Percentiles rank a stretch among this genome's conserved stretches.
Evolutionary conservation across 2,888 invertebrate genomes (phyloP).

Genomic region (Sabatieria punctata): DNA sequence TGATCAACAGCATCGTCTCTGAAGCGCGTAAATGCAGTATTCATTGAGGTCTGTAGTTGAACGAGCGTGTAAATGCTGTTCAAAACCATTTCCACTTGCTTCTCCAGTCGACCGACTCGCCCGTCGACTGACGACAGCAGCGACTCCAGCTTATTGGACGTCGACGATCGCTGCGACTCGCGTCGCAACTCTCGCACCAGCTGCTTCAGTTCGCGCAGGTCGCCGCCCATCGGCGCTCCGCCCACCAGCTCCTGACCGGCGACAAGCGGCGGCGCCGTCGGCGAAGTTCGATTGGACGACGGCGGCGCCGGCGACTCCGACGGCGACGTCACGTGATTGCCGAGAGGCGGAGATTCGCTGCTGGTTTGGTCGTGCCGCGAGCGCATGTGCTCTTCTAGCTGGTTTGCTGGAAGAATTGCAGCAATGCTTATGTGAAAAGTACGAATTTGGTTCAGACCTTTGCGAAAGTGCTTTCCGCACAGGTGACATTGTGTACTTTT

Average conservation of each 20-base stretch:
- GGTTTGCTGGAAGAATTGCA: constrained; percentile 14
- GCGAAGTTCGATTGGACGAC: no score
- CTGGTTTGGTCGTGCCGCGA: constrained; percentile 18
- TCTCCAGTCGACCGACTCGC: constrained; percentile 23
- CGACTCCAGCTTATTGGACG: constrained; percentile 6
- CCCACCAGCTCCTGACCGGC: neutral
- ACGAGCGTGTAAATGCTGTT: constrained; percentile 15
- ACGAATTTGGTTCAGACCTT: no score
- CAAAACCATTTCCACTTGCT: constrained; percentile 16
- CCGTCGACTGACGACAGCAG: constrained; percentile 17
- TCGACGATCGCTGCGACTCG: neutral
- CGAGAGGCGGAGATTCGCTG: no score
- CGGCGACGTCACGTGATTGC: no score
- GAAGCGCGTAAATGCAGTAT: constrained; percentile 18
- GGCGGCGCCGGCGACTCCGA: no score
- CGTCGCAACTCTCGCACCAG: constrained; percentile 10
- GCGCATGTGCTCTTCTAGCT: constrained; percentile 18
- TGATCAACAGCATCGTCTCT: constrained; percentile 11
- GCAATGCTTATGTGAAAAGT: neutral
- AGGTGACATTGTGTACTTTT: constrained; percentile 19
- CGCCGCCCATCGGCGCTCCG: constrained; percentile 14
- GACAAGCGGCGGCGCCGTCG: no score
- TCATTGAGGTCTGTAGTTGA: constrained; percentile 28
- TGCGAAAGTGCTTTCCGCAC: constrained; percentile 30
- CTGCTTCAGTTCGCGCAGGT: constrained; percentile 10